Conservation (phyloP, 2,888 invertebrate species). For the Drosophila macrospina region DNA sequence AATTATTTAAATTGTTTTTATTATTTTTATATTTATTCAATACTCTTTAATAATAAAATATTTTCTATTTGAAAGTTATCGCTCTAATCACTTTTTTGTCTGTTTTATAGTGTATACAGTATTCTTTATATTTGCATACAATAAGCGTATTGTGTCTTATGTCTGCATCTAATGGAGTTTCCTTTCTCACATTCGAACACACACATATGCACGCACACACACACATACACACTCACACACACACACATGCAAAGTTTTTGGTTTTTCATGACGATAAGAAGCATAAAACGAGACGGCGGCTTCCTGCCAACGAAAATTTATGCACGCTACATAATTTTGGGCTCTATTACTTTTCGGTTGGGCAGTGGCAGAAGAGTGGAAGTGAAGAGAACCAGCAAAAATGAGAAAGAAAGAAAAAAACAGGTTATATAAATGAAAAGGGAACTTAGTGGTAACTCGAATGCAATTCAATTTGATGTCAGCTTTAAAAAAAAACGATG, state of each 20-base stretch:
- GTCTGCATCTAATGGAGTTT: constrained; percentile 75
- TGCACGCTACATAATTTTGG: constrained; percentile 78
- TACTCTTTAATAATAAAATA: too few relatives aligned
- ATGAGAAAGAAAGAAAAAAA: not conserved
- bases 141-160: constrained; percentile 30
- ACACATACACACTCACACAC: constrained; percentile 25
- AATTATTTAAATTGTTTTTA: too few relatives aligned
- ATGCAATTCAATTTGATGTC: constrained; percentile 79
- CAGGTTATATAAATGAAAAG: constrained; percentile 13
- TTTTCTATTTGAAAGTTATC: too few relatives aligned
- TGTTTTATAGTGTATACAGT: constrained; percentile 14
- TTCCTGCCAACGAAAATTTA: constrained; percentile 76
- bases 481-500: constrained; percentile 70
- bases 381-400: not conserved
- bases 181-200: constrained; percentile 30
- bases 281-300: constrained; percentile 69
- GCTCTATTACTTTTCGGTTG: constrained; percentile 71
- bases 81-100: too few relatives aligned
- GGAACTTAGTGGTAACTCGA: constrained; percentile 48
- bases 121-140: constrained; percentile 10
- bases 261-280: constrained; percentile 74
- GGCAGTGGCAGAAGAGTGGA: constrained; percentile 34
- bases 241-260: constrained; percentile 63
- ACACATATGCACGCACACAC: constrained; percentile 17
- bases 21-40: too few relatives aligned